These are phyloP conservation scores for Poeciliopsis turneri DNA, from an alignment of 2,797 vertebrate genomes.

Conservation along the genomic window DNA sequence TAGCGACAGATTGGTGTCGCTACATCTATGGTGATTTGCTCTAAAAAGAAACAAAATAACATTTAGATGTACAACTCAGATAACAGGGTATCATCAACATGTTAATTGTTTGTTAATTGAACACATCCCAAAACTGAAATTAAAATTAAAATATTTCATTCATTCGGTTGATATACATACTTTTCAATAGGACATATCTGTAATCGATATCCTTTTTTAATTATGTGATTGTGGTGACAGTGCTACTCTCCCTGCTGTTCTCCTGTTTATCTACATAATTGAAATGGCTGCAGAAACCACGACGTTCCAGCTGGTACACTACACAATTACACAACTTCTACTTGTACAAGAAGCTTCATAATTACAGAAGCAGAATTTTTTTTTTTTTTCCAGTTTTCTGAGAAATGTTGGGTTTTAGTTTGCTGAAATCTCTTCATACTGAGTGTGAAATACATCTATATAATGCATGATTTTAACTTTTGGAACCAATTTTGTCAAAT, in stretches of 20 bases:
- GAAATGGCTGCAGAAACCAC: not conserved
- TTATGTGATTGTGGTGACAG: too few species aligned
- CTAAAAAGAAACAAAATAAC: not conserved
- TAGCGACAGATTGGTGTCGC: too few species aligned
- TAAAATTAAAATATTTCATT: not conserved
- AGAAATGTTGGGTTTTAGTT: not conserved
- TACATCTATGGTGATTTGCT: too few species aligned
- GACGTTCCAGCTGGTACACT: not conserved
- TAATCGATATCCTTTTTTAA: not conserved
- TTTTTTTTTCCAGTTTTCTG: not conserved
- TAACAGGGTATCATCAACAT: not conserved
- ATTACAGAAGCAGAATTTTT: not conserved
- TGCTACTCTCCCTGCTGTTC: not conserved
- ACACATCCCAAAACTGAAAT: not conserved
- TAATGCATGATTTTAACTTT: not conserved
- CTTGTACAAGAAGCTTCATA: not conserved
- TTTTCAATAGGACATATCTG: not conserved
- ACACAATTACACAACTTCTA: not conserved
- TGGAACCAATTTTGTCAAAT: not conserved
- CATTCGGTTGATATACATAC: not conserved
- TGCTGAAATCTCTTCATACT: not conserved
- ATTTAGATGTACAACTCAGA: not conserved
- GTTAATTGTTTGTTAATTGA: not conserved
- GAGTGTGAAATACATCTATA: not conserved
- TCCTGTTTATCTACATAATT: not conserved